phyloP scores from a whole-genome alignment of 2,888 invertebrate genomes.

The Eustalomyia histrio region DNA sequence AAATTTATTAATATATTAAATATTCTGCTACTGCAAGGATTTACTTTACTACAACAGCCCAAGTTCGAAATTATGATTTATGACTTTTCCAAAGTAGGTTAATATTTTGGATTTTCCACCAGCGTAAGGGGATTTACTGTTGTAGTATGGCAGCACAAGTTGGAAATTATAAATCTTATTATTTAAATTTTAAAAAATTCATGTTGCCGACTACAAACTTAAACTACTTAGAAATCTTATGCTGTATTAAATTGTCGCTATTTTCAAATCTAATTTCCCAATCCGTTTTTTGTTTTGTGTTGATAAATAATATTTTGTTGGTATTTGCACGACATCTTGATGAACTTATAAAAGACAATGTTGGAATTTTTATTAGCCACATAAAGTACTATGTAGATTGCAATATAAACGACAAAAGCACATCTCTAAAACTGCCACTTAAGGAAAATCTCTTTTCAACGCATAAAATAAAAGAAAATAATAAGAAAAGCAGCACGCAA shows the following conservation, averaged over 20 bases:
- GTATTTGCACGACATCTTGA: slow-evolving; percentile 67
- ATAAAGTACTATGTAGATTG: slow-evolving; percentile 47
- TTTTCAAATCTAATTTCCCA: background rate
- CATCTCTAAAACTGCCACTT: slow-evolving; percentile 47
- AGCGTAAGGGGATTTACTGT: no score
- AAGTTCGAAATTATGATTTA: no score
- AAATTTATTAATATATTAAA: no score
- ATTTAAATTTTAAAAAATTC: no score
- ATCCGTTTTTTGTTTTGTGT: slow-evolving; percentile 14
- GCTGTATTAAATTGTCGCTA: background rate
- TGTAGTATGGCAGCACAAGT: no score
- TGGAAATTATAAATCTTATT: no score
- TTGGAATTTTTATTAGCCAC: slow-evolving; percentile 77
- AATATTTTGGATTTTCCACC: no score
- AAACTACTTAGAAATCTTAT: background rate
- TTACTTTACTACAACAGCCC: no score
- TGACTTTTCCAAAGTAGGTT: no score
- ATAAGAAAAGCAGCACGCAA: slow-evolving; percentile 5
- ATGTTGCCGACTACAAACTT: no score
- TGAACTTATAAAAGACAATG: slow-evolving; percentile 74
- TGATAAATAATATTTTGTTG: slow-evolving; percentile 33
- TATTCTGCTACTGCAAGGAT: no score
- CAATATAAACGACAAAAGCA: slow-evolving; percentile 36
- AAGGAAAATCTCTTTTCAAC: slow-evolving; percentile 38
- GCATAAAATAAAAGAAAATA: background rate